phyloP scores from a whole-genome alignment of 1,140 invertebrate genomes.

The Hypsibius dujardini region DNA sequence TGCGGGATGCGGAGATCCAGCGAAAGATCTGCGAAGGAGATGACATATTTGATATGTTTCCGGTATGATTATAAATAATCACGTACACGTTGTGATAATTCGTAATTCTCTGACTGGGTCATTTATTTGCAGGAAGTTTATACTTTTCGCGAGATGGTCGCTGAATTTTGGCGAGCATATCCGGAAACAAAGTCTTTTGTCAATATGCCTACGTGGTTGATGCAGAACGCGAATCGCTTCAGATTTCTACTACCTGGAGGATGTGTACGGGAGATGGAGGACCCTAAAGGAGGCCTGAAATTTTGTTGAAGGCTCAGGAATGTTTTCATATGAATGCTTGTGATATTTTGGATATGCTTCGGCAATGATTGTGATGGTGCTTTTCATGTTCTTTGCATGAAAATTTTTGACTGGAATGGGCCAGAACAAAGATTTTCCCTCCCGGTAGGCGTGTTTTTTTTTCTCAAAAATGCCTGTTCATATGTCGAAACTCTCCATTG shows the following conservation, averaged over 20 bases:
- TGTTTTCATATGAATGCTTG: no score
- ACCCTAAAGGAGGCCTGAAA: no score
- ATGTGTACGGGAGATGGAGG: not conserved
- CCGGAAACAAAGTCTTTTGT: not conserved
- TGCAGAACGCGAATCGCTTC: not conserved
- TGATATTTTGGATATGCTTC: no score
- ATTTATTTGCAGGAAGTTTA: not conserved
- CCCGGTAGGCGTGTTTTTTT: no score
- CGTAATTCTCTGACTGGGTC: not conserved
- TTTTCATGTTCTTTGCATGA: no score
- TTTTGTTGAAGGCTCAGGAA: no score
- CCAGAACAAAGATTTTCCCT: no score
- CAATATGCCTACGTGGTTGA: not conserved
- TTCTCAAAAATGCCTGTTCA: no score
- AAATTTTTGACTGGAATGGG: no score
- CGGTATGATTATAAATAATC: not conserved
- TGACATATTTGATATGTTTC: constrained; percentile 9
- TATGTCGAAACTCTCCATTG: no score
- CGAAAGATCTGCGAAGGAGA: not conserved
- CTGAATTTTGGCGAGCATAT: not conserved
- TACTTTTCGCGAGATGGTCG: not conserved
- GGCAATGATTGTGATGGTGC: no score
- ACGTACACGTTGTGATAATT: not conserved
- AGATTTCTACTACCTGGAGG: constrained; percentile 1
- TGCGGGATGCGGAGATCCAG: not conserved